Base-by-base conservation (phyloP, 2,113 vertebrate species). In the Caretta caretta region DNA sequence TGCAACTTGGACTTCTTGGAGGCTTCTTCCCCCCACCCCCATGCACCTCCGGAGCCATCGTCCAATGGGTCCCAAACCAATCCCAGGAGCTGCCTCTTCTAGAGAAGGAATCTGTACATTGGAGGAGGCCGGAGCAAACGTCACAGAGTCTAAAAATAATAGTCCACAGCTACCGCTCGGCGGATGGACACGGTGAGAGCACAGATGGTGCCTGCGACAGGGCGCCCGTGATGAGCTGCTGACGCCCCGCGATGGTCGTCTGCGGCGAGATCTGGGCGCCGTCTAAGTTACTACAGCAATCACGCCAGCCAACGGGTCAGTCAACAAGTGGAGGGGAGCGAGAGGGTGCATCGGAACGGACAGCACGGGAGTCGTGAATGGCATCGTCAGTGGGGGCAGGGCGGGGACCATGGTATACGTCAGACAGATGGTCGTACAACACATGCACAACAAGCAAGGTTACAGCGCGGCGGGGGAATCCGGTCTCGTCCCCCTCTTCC, bases 401-500 rank as follows among this genome's bases (percentile, higher is more conserved):
- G 87, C 93, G 72, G 5, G 90, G 88, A 92, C 83, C 1, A 59
- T 89, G 86, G 46, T 25, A 95, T 16, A 17, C 87, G 38, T 90
- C 83, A 53, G 90, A 97, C 94, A 85, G 94, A 79, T 92, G 96
- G 94, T 94, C 29, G 50, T 79, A 90, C 14, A 94, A 93, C 38
- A 51, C 92, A 91, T 92, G 95, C 49, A 62, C 76, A 92, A 97
- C 96, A 96, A 97, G 96, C 96, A 86, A 84, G 92, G 97, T 94
- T 96, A 96, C 38, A 96, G 96, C 91, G 88, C 72, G 97, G 97
- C 94, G 22, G 96, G 90, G 0, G 2, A 76, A 57, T 20, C 83
- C 2, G 3, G 49, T 59, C 59, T 80, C 80, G 76, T 10, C 0
- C 50, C 24, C 4, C 88, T 76, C 82, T n/a, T 46, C 89, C 75